A percentile compares a stretch with the other conserved stretches of the same genome.
Conservation (phyloP, 2,888 invertebrate genomes). For the Standfussiana lucernea region DNA sequence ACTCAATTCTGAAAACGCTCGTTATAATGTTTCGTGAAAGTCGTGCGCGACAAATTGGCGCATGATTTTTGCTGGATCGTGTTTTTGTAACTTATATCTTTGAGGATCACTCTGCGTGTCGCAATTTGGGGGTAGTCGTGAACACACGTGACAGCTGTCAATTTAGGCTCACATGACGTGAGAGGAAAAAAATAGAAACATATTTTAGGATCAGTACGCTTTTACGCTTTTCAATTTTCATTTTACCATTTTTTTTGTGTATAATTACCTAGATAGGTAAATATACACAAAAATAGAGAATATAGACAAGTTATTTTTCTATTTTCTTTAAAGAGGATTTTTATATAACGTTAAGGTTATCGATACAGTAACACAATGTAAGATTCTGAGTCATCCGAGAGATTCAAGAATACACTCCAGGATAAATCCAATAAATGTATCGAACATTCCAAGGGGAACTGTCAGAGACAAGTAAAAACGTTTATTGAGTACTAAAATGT, state of each 20-base stretch:
- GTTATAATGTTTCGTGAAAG: not conserved
- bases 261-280: not conserved
- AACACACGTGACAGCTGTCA: constrained; percentile 35
- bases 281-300: not conserved
- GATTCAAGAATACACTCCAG: constrained; percentile 25
- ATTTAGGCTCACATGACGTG: constrained; percentile 3
- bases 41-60: constrained; percentile 8
- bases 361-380: not conserved
- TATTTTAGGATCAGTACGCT: not conserved
- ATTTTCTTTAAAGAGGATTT: not conserved
- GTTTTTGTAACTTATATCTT: constrained; percentile 13
- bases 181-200: not conserved
- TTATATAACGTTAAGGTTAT: not conserved
- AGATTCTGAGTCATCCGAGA: constrained; percentile 12
- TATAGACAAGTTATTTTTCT: not conserved
- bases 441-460: constrained; percentile 34
- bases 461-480: constrained; percentile 65
- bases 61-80: not conserved
- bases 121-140: not conserved
- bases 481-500: constrained; percentile 72
- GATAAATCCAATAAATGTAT: constrained; percentile 21
- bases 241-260: not conserved
- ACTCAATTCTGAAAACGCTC: constrained; percentile 14
- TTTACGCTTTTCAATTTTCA: not conserved
- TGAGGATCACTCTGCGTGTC: not conserved